phyloP scores from a whole-genome alignment of 2,113 vertebrate genomes.

The Thamnaconus septentrionalis region DNA sequence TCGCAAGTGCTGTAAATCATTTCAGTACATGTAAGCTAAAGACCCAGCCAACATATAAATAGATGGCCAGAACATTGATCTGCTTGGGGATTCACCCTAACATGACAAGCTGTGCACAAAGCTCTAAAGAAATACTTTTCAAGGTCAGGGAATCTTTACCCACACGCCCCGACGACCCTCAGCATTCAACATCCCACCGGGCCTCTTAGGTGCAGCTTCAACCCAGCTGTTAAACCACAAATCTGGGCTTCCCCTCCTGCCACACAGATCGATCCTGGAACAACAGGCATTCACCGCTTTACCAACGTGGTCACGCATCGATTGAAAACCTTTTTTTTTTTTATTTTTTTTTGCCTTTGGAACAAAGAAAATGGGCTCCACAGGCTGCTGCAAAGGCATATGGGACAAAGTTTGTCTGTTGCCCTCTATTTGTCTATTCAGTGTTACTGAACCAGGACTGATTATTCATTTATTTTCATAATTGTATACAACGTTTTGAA shows the following conservation, averaged over 20 bases:
- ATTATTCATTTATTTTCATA: constrained; percentile 28
- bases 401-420: constrained; percentile 32
- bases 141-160: constrained; percentile 54
- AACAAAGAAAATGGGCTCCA: constrained; percentile 62
- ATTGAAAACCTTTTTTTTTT: constrained; percentile 39
- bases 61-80: too few relatives aligned
- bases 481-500: too few relatives aligned
- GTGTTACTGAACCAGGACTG: background rate
- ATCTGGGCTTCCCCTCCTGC: constrained; percentile 52
- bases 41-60: too few relatives aligned
- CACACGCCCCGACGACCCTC: constrained; percentile 54
- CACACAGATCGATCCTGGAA: constrained; percentile 59
- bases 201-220: constrained; percentile 60
- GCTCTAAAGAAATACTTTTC: constrained; percentile 22
- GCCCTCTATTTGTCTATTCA: constrained; percentile 31
- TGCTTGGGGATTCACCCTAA: too few relatives aligned
- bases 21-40: too few relatives aligned
- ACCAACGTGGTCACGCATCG: constrained; percentile 50
- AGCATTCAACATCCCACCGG: constrained; percentile 57
- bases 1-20: too few relatives aligned
- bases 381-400: constrained; percentile 22
- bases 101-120: too few relatives aligned
- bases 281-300: constrained; percentile 66
- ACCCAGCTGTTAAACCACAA: constrained; percentile 58
- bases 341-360: constrained; percentile 25